These are phyloP conservation scores for Babyrousa celebensis DNA, from an alignment of 2,797 vertebrate species.

Conservation along the genomic window DNA sequence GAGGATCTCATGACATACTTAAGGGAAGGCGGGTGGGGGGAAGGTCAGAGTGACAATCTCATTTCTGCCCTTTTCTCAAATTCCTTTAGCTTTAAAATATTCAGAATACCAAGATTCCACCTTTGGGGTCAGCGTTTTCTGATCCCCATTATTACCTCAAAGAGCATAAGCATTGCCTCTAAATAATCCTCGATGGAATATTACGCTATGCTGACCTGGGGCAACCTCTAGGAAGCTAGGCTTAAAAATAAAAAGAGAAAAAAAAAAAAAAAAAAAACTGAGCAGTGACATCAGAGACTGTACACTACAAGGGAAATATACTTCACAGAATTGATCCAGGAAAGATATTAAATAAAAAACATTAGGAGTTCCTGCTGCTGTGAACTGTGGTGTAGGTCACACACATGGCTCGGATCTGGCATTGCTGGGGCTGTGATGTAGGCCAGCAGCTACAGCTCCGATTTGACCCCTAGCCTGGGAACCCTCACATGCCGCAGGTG, in stretches of 20 bases:
- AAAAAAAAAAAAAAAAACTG: background rate
- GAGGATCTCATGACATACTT: background rate
- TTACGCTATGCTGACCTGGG: background rate
- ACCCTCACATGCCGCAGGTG: no score
- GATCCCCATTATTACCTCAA: background rate
- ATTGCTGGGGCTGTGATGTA: no score
- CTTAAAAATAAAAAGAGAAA: constrained; percentile 34
- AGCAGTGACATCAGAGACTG: background rate
- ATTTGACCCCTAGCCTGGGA: no score
- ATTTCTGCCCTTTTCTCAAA: background rate
- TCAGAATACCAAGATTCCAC: background rate
- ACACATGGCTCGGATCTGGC: no score
- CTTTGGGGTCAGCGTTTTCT: background rate
- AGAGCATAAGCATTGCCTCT: background rate
- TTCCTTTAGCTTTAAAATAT: constrained; percentile 10
- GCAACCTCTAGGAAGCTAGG: background rate
- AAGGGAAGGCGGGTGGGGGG: background rate
- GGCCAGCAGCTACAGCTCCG: no score
- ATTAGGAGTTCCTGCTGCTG: no score
- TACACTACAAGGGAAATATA: background rate
- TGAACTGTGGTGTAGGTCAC: no score
- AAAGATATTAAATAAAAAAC: constrained; percentile 27
- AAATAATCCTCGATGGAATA: background rate
- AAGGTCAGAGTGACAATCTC: background rate
- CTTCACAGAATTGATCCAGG: background rate